A percentile compares a stretch with the other conserved stretches of the same genome.
These are phyloP conservation scores for Tachuris rubrigastra DNA, from an alignment of 2,113 vertebrate species.

Conservation along the genomic window DNA sequence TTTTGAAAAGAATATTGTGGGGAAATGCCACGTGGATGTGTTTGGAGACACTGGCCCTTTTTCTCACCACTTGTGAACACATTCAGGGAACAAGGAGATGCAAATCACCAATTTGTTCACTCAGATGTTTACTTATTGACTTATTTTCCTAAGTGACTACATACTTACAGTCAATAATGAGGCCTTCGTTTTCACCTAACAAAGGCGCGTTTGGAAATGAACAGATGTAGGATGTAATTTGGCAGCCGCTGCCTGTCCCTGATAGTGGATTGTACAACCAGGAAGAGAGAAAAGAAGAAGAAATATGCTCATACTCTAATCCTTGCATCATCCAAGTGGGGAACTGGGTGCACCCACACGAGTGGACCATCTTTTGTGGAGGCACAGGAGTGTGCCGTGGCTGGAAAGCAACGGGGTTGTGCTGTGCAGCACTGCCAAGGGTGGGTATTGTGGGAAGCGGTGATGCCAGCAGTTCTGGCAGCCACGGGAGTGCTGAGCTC, in stretches of 20 bases:
- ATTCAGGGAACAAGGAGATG: slow-evolving; percentile 45
- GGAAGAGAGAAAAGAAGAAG: not conserved
- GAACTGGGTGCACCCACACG: not conserved
- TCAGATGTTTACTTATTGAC: slow-evolving; percentile 53
- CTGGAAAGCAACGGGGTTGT: fast-evolving
- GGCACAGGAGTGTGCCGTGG: fast-evolving
- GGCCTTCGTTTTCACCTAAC: slow-evolving; percentile 28
- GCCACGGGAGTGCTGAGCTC: not conserved
- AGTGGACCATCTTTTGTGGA: not conserved
- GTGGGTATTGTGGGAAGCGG: fast-evolving
- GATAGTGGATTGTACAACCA: not conserved
- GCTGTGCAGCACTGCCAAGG: fast-evolving
- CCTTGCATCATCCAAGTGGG: not conserved
- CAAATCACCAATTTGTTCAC: slow-evolving; percentile 57
- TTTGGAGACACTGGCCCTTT: slow-evolving; percentile 33
- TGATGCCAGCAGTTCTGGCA: not conserved
- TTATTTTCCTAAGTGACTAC: slow-evolving; percentile 53
- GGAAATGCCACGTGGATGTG: slow-evolving; percentile 7
- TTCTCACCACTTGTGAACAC: not conserved
- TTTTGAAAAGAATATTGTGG: not conserved
- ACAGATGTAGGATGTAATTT: slow-evolving; percentile 51
- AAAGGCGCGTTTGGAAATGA: slow-evolving; percentile 24
- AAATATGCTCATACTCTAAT: not conserved
- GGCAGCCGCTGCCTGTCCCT: slow-evolving; percentile 17
- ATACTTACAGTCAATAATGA: slow-evolving; percentile 43